Evolutionary conservation across 2,113 vertebrate genomes (phyloP).

Genomic region (Craseonycteris thonglongyai): DNA sequence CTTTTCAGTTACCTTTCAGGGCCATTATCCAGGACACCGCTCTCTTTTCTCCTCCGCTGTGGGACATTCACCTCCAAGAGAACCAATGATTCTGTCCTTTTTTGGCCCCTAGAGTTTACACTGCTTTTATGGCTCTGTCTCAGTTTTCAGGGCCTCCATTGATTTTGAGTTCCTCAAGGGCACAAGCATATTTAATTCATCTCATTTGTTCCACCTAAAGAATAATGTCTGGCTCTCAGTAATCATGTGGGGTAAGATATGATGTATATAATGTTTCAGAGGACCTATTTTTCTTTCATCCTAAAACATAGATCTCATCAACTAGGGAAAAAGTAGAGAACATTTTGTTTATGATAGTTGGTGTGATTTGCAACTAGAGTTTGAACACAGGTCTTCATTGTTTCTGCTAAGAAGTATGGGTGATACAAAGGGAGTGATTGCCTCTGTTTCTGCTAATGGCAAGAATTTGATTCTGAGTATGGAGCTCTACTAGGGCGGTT

Average conservation of each 20-base stretch:
- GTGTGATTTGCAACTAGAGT: neutral
- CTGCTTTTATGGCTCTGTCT: neutral
- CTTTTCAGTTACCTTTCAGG: neutral
- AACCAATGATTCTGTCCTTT: neutral
- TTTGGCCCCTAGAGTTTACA: neutral
- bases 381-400: neutral
- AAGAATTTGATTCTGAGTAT: neutral
- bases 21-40: fast-evolving
- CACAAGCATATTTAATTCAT: neutral
- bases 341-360: neutral
- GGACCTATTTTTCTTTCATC: neutral
- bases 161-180: neutral
- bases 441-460: neutral
- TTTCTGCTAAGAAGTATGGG: neutral
- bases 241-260: neutral
- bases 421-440: neutral
- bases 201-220: neutral
- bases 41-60: neutral
- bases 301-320: neutral
- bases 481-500: neutral
- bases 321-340: neutral
- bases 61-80: neutral
- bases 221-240: neutral
- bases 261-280: neutral
- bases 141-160: neutral